phyloP scores from a whole-genome alignment of 2,113 vertebrate genomes.

The Hemibagrus wyckioides region DNA sequence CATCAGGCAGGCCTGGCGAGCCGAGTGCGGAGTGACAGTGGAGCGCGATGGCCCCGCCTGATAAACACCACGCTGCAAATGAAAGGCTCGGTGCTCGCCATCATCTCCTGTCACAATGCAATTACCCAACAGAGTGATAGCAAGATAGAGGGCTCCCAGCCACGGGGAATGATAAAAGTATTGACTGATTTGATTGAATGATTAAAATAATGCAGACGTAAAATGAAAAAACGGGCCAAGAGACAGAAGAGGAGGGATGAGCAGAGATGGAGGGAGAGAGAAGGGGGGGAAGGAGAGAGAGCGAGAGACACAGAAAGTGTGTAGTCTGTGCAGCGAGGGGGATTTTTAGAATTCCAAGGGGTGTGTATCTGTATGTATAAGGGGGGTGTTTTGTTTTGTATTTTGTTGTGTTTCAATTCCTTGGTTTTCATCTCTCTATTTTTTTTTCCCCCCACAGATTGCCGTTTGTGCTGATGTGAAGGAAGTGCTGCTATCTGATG shows the following conservation, averaged over 20 bases:
- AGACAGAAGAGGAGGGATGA: constrained; percentile 77
- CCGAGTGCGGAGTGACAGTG: constrained; percentile 99
- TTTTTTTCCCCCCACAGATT: constrained; percentile 78
- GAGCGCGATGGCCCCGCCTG: constrained; percentile 98
- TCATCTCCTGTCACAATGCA: constrained; percentile 99
- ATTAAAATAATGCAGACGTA: constrained; percentile 99
- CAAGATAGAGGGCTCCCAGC: constrained; percentile 99
- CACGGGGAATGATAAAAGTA: constrained; percentile 99
- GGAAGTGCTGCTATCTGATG: constrained; percentile 99
- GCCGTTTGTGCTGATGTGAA: constrained; percentile 98
- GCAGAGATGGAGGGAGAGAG: constrained; percentile 65
- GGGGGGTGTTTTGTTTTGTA: constrained; percentile 43
- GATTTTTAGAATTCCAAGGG: constrained; percentile 65
- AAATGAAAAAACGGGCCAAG: constrained; percentile 95
- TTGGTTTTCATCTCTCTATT: constrained; percentile 59
- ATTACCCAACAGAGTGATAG: constrained; percentile 99
- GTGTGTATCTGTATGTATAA: constrained; percentile 58
- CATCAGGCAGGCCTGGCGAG: constrained; percentile 99
- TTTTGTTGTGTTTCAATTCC: constrained; percentile 62
- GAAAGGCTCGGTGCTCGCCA: constrained; percentile 99
- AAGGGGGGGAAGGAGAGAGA: constrained; percentile 23
- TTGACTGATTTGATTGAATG: constrained; percentile 99
- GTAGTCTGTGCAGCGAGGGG: constrained; percentile 58
- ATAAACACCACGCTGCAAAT: constrained; percentile 99
- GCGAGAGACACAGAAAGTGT: constrained; percentile 45